These are phyloP conservation scores for Tetramorium parvispinum DNA, from an alignment of 1,140 invertebrate species.

Conservation along the genomic window DNA sequence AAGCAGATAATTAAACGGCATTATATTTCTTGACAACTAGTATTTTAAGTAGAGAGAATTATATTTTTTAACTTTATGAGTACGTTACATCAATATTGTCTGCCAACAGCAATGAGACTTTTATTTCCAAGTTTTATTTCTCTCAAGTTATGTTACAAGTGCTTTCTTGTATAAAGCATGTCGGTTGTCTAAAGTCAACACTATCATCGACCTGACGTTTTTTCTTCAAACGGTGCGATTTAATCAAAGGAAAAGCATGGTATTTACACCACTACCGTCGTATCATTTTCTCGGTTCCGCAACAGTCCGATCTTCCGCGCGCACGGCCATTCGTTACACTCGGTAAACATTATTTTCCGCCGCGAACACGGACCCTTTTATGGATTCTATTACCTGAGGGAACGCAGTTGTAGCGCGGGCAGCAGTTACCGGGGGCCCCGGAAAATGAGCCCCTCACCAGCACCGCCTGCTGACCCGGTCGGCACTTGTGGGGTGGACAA, in stretches of 20 bases:
- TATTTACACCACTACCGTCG: neutral
- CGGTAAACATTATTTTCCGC: constrained; percentile 42
- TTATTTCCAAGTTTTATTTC: constrained; percentile 15
- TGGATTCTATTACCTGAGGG: constrained; percentile 66
- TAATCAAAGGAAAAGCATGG: constrained; percentile 30
- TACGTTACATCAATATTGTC: neutral
- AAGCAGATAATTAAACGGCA: neutral
- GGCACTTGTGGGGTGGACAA: constrained; percentile 59
- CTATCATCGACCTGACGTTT: neutral
- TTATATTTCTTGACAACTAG: neutral
- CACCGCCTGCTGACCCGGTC: constrained; percentile 54
- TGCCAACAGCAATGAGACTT: neutral
- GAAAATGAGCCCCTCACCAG: constrained; percentile 39
- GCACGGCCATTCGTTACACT: constrained; percentile 28
- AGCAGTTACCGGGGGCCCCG: constrained; percentile 68
- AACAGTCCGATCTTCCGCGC: constrained; percentile 20
- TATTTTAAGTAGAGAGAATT: neutral
- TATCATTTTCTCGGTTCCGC: constrained; percentile 32
- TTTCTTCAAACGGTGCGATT: neutral
- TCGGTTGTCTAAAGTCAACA: neutral
- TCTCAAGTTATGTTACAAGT: too few species aligned
- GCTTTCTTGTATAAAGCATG: neutral
- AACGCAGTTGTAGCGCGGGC: constrained; percentile 65
- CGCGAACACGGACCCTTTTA: constrained; percentile 12
- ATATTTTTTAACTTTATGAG: neutral